Evolutionary conservation across 2,113 vertebrate genomes (phyloP).

Genomic region (Eulemur macaco): DNA sequence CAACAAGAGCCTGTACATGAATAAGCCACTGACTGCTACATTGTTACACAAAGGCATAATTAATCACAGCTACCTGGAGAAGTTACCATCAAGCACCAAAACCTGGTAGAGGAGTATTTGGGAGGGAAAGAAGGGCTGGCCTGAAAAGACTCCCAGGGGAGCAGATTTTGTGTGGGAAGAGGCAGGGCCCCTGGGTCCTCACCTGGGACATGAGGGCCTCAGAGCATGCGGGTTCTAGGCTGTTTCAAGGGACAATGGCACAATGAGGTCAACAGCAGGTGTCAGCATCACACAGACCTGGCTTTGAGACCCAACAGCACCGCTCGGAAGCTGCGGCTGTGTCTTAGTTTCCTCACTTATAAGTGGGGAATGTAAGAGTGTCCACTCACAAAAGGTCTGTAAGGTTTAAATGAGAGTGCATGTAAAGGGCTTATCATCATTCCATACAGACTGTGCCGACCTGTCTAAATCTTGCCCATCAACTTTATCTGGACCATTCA

Average conservation of each 20-base stretch:
- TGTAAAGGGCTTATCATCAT: background rate
- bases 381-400: background rate
- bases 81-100: background rate
- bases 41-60: background rate
- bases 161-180: background rate
- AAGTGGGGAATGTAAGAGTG: too few species aligned
- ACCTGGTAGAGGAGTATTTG: background rate
- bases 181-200: background rate
- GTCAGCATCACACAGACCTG: too few species aligned
- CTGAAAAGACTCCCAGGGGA: background rate
- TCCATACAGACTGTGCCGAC: background rate
- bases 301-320: background rate
- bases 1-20: background rate
- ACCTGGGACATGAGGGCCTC: background rate
- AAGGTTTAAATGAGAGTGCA: background rate
- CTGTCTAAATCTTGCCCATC: background rate
- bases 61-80: background rate
- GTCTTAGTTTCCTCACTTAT: background rate
- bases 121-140: background rate
- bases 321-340: background rate
- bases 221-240: background rate
- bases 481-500: background rate
- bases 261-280: background rate
- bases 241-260: background rate
- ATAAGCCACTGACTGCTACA: background rate